Evolutionary conservation across 1,140 invertebrate species (phyloP), one percentile per base, ranked within the genome.

Genomic region (Mactra quadrangularis): DNA sequence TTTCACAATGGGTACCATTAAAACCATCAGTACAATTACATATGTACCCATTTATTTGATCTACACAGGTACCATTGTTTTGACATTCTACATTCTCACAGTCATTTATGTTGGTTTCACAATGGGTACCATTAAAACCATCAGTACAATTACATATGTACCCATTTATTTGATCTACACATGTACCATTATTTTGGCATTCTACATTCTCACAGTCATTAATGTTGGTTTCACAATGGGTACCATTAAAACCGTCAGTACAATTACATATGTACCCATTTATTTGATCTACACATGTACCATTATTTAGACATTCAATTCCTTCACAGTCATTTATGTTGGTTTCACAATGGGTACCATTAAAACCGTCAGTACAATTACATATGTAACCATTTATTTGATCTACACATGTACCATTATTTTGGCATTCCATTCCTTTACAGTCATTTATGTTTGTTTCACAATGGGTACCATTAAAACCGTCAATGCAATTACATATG

Each of bases 1-100:
- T 74, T 55, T 74, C 59, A 47, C 83, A 76, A 41, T 76, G 71
- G 41, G 35, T 27, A 17, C 77, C 86, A 29, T 17, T 59, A 57
- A 55, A 84, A 35, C 74, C 77, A 72, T 95, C 87, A 19, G 93
- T 91, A 41, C 59, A 76, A 25, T 60, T 55, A 57, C 77, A 81
- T 6, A 33, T 45, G 41, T 64, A 78, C 19, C 31, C 55, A 33
- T 47, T 78, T 13, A 31, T 27, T 11, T 33, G 19, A 52, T 66
- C 62, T 19, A 64, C 31, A 55, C 75, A 78, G 15, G 9, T 31
- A 4, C 68, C 55, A 13, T 25, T 59, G 4, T 25, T 59, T n/a
- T n/a, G n/a, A 29, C n/a, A 25, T 13, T 27, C 1, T 4, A 27
- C 4, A 6, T 27, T 29, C n/a, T 19, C 11, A 15, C 38, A 41